Percentiles rank a stretch among this genome's conserved stretches.
phyloP scores from a whole-genome alignment of 2,797 vertebrate genomes.

The Sebastes diaconus region DNA sequence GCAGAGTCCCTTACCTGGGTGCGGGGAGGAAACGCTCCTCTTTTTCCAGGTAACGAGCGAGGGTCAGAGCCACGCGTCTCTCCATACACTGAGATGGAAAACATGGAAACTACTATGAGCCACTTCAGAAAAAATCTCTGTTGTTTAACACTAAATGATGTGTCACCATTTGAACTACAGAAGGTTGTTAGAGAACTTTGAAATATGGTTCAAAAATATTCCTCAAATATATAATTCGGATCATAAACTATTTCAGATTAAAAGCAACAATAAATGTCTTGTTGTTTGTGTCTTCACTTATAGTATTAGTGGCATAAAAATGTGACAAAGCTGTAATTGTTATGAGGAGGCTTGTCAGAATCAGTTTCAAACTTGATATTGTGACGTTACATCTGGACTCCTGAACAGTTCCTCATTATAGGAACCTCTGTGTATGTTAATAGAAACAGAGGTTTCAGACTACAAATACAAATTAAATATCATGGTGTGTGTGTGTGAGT shows the following conservation, averaged over 20 bases:
- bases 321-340: neutral
- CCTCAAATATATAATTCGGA: no score
- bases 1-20: slow-evolving; percentile 84
- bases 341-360: neutral
- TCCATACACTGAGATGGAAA: slow-evolving; percentile 87
- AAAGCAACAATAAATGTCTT: no score
- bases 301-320: neutral
- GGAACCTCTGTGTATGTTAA: neutral
- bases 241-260: neutral
- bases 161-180: neutral
- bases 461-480: neutral
- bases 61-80: slow-evolving; percentile 89
- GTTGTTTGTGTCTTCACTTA: neutral
- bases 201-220: neutral
- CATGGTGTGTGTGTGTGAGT: neutral
- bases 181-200: neutral
- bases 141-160: neutral
- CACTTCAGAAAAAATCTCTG: neutral
- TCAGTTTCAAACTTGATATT: neutral
- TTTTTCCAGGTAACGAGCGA: slow-evolving; percentile 93
- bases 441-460: neutral
- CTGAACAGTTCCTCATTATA: neutral
- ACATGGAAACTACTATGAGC: neutral
- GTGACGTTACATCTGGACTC: neutral
- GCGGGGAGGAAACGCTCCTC: slow-evolving; percentile 92